Evolutionary conservation across 2,797 vertebrate genomes (phyloP).

Genomic region (Leptodon cayanensis): DNA sequence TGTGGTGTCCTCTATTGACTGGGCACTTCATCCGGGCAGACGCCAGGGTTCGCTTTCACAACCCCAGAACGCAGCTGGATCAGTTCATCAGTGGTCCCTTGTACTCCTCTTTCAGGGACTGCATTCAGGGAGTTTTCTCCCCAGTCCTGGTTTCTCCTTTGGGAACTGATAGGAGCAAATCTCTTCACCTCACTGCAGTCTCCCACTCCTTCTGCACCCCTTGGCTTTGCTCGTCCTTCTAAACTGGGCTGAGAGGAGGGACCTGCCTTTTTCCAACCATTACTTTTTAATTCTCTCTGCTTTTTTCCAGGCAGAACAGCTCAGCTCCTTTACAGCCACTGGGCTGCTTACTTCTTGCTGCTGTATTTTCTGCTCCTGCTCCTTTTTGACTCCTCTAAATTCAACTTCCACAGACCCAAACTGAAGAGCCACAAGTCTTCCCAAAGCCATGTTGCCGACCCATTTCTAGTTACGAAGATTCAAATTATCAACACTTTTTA

Average conservation of each 20-base stretch:
- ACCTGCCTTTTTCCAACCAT: not conserved
- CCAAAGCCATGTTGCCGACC: not conserved
- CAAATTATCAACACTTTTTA: not conserved
- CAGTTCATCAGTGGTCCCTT: not conserved
- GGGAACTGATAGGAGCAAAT: not conserved
- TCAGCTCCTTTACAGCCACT: not conserved
- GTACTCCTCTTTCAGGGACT: not conserved
- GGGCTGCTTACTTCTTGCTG: not conserved
- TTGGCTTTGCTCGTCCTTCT: not conserved
- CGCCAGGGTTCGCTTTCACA: accelerated
- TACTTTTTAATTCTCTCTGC: not conserved
- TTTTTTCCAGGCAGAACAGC: not conserved
- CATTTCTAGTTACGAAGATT: not conserved
- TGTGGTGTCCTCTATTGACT: not conserved
- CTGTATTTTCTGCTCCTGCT: not conserved
- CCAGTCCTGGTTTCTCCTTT: not conserved
- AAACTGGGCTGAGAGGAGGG: not conserved
- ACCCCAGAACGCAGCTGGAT: not conserved
- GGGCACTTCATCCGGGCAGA: not conserved
- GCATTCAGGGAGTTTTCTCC: not conserved
- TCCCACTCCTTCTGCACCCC: not conserved
- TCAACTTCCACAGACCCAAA: not conserved
- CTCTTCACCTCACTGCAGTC: not conserved
- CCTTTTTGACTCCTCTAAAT: not conserved
- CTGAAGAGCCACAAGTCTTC: not conserved